Conservation (phyloP, 2,888 invertebrate species). For the Keiferia lycopersicella region DNA sequence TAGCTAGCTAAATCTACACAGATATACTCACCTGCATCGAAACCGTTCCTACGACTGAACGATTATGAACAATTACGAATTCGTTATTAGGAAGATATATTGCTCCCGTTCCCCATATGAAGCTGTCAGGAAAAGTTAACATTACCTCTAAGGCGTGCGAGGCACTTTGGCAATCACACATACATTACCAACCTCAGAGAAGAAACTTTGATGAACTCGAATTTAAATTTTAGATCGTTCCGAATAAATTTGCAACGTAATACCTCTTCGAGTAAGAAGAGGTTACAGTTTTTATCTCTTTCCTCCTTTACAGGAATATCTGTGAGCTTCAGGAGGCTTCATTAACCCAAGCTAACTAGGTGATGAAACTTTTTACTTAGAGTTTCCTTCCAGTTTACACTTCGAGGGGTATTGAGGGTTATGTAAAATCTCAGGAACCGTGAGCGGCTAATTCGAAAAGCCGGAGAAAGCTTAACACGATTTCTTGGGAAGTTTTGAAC, state of each 20-base stretch:
- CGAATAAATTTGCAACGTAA: slow-evolving; percentile 73
- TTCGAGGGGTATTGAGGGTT: slow-evolving; percentile 18
- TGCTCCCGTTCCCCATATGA: neutral
- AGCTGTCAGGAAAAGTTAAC: slow-evolving; percentile 16
- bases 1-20: neutral
- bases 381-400: slow-evolving; percentile 24
- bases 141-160: slow-evolving; percentile 10
- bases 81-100: slow-evolving; percentile 24
- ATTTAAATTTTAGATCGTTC: slow-evolving; percentile 74
- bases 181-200: slow-evolving; percentile 51
- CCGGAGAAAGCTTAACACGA: slow-evolving; percentile 13
- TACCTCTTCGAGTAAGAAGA: slow-evolving; percentile 49
- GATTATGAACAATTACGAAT: slow-evolving; percentile 24
- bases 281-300: slow-evolving; percentile 45
- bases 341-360: slow-evolving; percentile 45
- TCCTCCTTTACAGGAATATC: slow-evolving; percentile 44
- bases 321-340: slow-evolving; percentile 37
- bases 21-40: neutral
- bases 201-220: slow-evolving; percentile 70
- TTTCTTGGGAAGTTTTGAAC: slow-evolving; percentile 4
- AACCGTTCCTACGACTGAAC: slow-evolving; percentile 22
- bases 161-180: slow-evolving; percentile 46
- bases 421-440: slow-evolving; percentile 18
- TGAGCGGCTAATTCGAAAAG: slow-evolving; percentile 4
- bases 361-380: slow-evolving; percentile 45